Percentiles rank a stretch among this genome's conserved stretches.
These are phyloP conservation scores for Accipiter cooperii DNA, from an alignment of 2,113 vertebrate species.

Conservation along the genomic window DNA sequence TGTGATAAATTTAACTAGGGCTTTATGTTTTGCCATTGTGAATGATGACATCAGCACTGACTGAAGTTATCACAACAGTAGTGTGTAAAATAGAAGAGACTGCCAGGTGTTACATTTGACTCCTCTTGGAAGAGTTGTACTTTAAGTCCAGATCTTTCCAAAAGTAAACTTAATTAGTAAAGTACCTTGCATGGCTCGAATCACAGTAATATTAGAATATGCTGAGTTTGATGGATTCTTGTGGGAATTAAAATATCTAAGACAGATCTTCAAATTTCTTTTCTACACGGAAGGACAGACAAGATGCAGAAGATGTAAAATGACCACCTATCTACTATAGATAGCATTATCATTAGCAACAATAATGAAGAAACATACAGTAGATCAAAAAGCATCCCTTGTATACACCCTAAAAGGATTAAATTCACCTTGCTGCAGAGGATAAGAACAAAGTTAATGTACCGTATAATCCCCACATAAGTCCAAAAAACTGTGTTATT, in stretches of 20 bases:
- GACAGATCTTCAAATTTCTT: not conserved
- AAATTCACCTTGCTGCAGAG: slow-evolving; percentile 13
- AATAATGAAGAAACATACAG: not conserved
- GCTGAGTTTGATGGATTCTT: not conserved
- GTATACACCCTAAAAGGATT: not conserved
- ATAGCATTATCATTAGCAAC: not conserved
- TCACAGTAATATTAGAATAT: not conserved
- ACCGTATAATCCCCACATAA: not conserved
- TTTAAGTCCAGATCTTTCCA: not conserved
- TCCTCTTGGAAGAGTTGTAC: not conserved
- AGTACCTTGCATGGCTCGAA: not conserved
- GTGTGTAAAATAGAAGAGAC: not conserved
- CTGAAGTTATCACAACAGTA: not conserved
- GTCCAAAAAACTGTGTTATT: not conserved
- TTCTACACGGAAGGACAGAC: not conserved
- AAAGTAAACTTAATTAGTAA: not conserved
- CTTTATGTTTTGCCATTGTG: not conserved
- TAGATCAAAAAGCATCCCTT: not conserved
- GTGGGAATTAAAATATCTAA: not conserved
- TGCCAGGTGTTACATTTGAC: not conserved
- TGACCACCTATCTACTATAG: not conserved
- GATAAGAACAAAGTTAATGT: slow-evolving; percentile 11
- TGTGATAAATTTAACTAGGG: not conserved
- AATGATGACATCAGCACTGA: not conserved
- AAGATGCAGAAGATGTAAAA: not conserved